These are phyloP conservation scores for Zygogramma bicolorata DNA, from an alignment of 2,888 invertebrate genomes.

Conservation along the genomic window DNA sequence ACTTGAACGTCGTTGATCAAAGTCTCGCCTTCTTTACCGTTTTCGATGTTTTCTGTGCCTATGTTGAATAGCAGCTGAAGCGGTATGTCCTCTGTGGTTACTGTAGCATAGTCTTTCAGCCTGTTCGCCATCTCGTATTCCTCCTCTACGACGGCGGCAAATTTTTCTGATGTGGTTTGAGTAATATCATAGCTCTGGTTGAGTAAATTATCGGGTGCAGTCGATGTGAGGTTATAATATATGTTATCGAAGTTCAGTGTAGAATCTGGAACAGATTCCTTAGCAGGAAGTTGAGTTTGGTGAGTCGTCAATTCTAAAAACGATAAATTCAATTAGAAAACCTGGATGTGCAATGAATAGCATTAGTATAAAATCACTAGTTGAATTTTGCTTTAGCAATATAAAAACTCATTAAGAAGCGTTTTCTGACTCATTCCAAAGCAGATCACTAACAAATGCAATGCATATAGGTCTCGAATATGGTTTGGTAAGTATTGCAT, in stretches of 20 bases:
- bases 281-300: background rate
- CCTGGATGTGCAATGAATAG: background rate
- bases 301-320: background rate
- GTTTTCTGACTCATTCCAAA: background rate
- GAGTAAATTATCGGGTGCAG: constrained; percentile 39
- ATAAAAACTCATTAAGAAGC: background rate
- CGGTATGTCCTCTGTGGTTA: constrained; percentile 64
- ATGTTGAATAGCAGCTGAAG: constrained; percentile 65
- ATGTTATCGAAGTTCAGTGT: constrained; percentile 50
- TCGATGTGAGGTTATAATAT: constrained; percentile 44
- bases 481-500: too few relatives aligned
- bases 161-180: constrained; percentile 53
- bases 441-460: too few relatives aligned
- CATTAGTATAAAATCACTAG: background rate
- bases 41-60: constrained; percentile 64
- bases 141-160: constrained; percentile 61
- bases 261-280: constrained; percentile 9
- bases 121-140: constrained; percentile 64
- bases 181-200: constrained; percentile 42
- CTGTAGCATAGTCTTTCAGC: constrained; percentile 65
- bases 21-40: constrained; percentile 62
- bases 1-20: constrained; percentile 61
- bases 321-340: background rate
- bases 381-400: background rate
- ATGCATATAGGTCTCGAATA: too few relatives aligned